phyloP scores from a whole-genome alignment of 1,140 invertebrate species.

The Leucophenga varia region DNA sequence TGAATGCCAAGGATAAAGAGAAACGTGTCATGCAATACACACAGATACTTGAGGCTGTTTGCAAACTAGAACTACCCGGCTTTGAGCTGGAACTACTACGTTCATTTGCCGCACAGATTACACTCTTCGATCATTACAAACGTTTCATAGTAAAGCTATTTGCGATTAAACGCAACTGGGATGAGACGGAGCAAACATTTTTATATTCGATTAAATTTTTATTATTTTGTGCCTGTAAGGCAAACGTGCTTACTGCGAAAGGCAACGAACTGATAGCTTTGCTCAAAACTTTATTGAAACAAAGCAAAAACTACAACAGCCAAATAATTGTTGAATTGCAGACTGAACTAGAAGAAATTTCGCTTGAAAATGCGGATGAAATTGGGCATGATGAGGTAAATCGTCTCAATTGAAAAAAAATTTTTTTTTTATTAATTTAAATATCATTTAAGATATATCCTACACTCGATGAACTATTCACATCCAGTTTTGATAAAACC shows the following conservation, averaged over 20 bases:
- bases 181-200: constrained; percentile 18
- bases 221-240: constrained; percentile 25
- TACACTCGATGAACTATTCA: constrained; percentile 27
- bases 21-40: constrained; percentile 35
- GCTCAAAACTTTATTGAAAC: constrained; percentile 23
- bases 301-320: constrained; percentile 10
- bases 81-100: constrained; percentile 25
- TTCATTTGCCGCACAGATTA: constrained; percentile 20
- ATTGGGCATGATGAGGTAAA: background rate
- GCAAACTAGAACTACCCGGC: constrained; percentile 57
- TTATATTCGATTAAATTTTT: constrained; percentile 27
- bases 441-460: constrained; percentile 44
- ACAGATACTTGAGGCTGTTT: constrained; percentile 57
- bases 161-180: constrained; percentile 10
- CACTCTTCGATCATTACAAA: constrained; percentile 19
- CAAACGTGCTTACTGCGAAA: constrained; percentile 11
- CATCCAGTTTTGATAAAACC: background rate
- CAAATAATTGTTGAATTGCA: constrained; percentile 3
- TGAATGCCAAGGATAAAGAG: constrained; percentile 25
- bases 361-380: background rate
- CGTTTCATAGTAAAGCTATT: constrained; percentile 12
- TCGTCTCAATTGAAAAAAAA: background rate
- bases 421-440: constrained; percentile 5
- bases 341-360: constrained; percentile 10
- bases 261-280: constrained; percentile 23